phyloP scores from a whole-genome alignment of 2,888 invertebrate species.

The Esperia sulphurella region DNA sequence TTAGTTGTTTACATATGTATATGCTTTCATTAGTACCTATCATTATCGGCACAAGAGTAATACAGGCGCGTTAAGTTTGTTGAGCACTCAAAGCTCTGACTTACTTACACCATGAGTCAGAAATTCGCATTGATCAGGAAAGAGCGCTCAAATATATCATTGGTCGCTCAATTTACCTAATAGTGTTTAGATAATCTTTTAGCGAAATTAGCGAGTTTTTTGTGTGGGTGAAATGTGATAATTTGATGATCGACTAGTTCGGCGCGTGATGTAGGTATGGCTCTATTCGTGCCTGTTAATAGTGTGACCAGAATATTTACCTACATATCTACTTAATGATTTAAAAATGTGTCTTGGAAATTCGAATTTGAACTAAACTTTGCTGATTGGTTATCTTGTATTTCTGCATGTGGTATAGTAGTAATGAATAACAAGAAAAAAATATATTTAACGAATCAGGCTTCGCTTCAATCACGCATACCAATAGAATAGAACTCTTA shows the following conservation, averaged over 20 bases:
- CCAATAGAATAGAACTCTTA: too few relatives aligned
- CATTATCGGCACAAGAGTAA: constrained; percentile 34
- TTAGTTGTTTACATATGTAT: constrained; percentile 37
- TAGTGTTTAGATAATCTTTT: constrained; percentile 26
- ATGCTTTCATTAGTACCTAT: constrained; percentile 37
- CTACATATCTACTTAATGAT: too few relatives aligned
- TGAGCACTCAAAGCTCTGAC: constrained; percentile 19
- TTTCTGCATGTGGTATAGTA: too few relatives aligned
- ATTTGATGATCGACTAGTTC: constrained; percentile 56
- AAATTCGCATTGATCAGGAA: constrained; percentile 19
- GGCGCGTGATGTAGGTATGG: constrained; percentile 17
- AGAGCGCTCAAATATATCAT: constrained; percentile 20
- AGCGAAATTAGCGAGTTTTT: constrained; percentile 31
- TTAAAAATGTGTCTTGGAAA: too few relatives aligned
- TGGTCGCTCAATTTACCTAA: constrained; percentile 23
- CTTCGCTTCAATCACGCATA: too few relatives aligned
- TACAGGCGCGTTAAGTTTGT: constrained; percentile 19
- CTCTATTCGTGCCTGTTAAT: background rate
- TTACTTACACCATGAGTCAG: constrained; percentile 18
- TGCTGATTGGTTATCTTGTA: too few relatives aligned
- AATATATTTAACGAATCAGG: too few relatives aligned
- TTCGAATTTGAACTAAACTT: too few relatives aligned
- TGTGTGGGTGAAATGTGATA: constrained; percentile 52
- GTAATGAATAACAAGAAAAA: too few relatives aligned
- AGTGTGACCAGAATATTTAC: background rate